A percentile compares a stretch with the other conserved stretches of the same genome.
Evolutionary conservation across 1,140 invertebrate genomes (phyloP).

Genomic region (Aphis gossypii): DNA sequence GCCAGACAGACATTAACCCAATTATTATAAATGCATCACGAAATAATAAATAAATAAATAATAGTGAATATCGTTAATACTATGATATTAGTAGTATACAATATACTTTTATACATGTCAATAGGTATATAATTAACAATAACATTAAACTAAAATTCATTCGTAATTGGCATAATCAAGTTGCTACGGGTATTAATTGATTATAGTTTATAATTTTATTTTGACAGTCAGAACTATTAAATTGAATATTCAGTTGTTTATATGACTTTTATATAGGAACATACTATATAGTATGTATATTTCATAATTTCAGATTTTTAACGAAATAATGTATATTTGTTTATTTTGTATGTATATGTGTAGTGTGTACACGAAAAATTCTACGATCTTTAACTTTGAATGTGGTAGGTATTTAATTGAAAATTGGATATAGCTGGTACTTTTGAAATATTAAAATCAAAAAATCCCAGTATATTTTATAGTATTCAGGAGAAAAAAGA

Average conservation of each 20-base stretch:
- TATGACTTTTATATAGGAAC: not conserved
- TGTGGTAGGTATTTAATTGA: no score
- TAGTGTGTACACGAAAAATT: no score
- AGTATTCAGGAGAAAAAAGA: no score
- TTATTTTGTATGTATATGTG: no score
- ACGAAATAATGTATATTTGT: no score
- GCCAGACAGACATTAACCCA: conserved; percentile 28
- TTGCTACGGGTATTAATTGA: not conserved
- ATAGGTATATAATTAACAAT: not conserved
- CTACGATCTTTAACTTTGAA: no score
- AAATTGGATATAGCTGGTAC: no score
- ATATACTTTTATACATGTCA: not conserved
- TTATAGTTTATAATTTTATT: not conserved
- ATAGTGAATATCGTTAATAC: not conserved
- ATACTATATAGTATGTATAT: no score
- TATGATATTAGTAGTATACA: not conserved
- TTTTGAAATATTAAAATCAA: no score
- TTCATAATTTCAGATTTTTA: no score
- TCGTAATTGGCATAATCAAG: not conserved
- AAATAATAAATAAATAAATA: conserved; percentile 25
- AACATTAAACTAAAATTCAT: not conserved
- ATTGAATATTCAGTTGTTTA: not conserved
- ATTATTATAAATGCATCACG: conserved; percentile 32
- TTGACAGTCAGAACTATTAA: not conserved
- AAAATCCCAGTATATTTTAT: no score